Conservation (phyloP, 2,888 invertebrate species). For the Sphaerophoria taeniata region DNA sequence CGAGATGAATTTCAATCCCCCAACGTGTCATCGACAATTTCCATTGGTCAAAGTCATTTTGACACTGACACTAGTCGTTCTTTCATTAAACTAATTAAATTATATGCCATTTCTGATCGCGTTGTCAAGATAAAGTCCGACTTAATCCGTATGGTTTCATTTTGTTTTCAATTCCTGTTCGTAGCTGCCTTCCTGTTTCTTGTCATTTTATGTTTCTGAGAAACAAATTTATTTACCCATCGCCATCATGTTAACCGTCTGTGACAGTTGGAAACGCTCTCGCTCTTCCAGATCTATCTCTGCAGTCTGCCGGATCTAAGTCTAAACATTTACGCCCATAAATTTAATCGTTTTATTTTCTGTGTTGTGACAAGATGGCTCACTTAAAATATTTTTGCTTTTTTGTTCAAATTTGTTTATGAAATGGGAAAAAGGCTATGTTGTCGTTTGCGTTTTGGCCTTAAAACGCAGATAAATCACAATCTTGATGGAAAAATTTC, state of each 20-base stretch:
- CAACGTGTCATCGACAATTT: too few relatives aligned
- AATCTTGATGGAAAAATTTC: constrained; percentile 61
- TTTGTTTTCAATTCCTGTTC: too few relatives aligned
- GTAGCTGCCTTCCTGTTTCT: too few relatives aligned
- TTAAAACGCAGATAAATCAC: constrained; percentile 62
- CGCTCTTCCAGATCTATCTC: constrained; percentile 16
- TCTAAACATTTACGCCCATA: constrained; percentile 41
- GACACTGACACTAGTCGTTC: too few relatives aligned
- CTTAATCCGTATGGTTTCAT: too few relatives aligned
- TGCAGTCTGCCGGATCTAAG: not conserved
- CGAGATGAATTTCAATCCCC: too few relatives aligned
- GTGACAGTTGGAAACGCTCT: constrained; percentile 46
- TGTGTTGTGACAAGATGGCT: constrained; percentile 28
- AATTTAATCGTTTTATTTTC: constrained; percentile 53
- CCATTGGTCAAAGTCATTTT: too few relatives aligned
- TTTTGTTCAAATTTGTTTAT: not conserved
- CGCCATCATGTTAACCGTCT: constrained; percentile 49
- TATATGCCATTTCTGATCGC: too few relatives aligned
- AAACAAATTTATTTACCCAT: not conserved
- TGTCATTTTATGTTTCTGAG: not conserved
- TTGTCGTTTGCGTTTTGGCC: constrained; percentile 3
- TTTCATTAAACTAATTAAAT: too few relatives aligned
- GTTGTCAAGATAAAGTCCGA: too few relatives aligned
- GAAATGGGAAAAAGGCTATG: constrained; percentile 15
- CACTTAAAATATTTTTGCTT: constrained; percentile 27